Base-by-base conservation (phyloP, 2,888 invertebrate species). In the Phaonia tiefii region DNA sequence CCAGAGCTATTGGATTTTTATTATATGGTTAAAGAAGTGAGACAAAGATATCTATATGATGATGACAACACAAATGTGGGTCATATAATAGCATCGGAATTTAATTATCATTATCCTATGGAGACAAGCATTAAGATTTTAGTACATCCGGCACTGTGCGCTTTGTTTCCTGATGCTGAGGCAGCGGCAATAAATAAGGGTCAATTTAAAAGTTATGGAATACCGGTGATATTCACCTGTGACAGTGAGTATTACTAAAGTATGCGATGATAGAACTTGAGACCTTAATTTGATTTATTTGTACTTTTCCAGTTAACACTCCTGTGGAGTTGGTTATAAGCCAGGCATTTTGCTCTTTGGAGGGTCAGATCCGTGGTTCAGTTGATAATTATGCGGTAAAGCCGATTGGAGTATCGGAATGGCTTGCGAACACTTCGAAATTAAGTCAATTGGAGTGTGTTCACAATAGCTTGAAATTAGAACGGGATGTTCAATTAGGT, bases 401-500 rank as follows among this genome's bases (percentile, higher is more conserved):
- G 92, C 93, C 89, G 90, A 94, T 91, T 92, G 98, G 98, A 17
- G 93, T 96, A 76, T 94, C 96, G 70, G 98, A 98, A 91, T 99
- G 98, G 92, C 91, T 99, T 42, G 94, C 95, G 0, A 94, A 96
- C 13, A 95, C 96, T 70, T 96, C 96, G 42, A 93, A 94, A 11
- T 92, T 99, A 39, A 95, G 95, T 80, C 97, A 98, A 89, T 96
- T 98, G 89, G 97, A 97, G 89, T 98, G 98, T 89, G 95, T 98
- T 73, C 97, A 98, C 86, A 95, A 95, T 86, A 98, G 98, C 89
- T 95, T 98, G 76, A 98, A 98, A 87, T 91, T 98, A 86, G 98
- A 98, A 89, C 94, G 95, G 88, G 98, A 98, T 90, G 96, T 98
- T 1, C 92, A 93, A 44, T 89, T 96, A 80, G 94, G 93, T 67